A percentile compares a stretch with the other conserved stretches of the same genome.
Evolutionary conservation across 2,113 vertebrate genomes (phyloP).

Genomic region (Tupaia tana): DNA sequence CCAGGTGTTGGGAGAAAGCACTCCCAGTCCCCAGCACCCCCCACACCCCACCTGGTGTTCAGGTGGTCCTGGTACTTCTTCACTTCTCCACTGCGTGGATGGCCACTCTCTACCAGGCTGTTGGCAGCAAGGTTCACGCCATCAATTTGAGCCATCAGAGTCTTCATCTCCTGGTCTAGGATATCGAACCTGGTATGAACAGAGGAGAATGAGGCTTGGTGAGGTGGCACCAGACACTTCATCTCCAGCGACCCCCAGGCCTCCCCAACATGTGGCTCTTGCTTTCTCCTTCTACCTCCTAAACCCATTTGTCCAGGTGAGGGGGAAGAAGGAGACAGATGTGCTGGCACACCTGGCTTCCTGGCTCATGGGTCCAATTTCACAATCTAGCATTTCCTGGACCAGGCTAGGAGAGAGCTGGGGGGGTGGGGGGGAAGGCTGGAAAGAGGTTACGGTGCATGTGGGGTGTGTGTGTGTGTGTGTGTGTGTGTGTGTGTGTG

Average conservation of each 20-base stretch:
- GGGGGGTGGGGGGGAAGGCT: neutral
- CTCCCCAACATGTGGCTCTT: neutral
- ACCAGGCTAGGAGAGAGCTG: neutral
- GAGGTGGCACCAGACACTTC: neutral
- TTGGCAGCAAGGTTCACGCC: slow-evolving; percentile 92
- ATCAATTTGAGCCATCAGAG: slow-evolving; percentile 89
- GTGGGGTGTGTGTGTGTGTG: too few species aligned
- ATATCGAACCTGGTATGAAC: slow-evolving; percentile 90
- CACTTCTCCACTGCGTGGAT: slow-evolving; percentile 93
- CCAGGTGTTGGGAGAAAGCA: neutral
- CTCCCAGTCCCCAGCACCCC: neutral
- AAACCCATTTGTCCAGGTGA: neutral
- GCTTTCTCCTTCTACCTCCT: neutral
- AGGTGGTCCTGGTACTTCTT: slow-evolving; percentile 91
- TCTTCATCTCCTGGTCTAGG: slow-evolving; percentile 93
- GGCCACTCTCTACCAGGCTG: slow-evolving; percentile 92
- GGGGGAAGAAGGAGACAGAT: neutral
- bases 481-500: too few species aligned
- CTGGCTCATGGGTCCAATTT: neutral
- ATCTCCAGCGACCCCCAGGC: neutral
- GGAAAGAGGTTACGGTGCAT: neutral
- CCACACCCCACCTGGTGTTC: slow-evolving; percentile 90
- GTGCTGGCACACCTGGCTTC: neutral
- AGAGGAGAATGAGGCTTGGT: neutral
- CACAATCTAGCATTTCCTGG: neutral